These are phyloP conservation scores for Hyalella azteca DNA, from an alignment of 2,888 invertebrate species.

Conservation along the genomic window DNA sequence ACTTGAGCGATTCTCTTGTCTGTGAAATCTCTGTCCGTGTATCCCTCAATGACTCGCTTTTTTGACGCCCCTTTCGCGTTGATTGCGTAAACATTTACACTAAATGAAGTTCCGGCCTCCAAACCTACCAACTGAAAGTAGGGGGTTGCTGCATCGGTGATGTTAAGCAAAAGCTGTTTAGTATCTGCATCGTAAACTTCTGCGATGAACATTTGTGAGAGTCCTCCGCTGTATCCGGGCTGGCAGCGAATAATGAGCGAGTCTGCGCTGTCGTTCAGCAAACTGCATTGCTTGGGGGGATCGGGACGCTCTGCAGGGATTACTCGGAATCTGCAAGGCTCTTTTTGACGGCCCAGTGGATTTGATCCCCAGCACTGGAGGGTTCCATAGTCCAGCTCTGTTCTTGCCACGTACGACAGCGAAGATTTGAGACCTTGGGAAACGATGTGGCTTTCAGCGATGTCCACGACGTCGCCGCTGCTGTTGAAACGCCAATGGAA, in stretches of 20 bases:
- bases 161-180: conserved; percentile 48
- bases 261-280: conserved; percentile 54
- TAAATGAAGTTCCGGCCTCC: conserved; percentile 53
- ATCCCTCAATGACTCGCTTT: conserved; percentile 46
- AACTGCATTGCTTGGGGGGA: conserved; percentile 48
- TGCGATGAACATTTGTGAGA: conserved; percentile 52
- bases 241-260: conserved; percentile 49
- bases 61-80: conserved; percentile 52
- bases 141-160: conserved; percentile 50
- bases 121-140: conserved; percentile 51
- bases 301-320: conserved; percentile 68
- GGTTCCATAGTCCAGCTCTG: conserved; percentile 77
- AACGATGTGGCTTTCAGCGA: conserved; percentile 50
- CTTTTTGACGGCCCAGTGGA: conserved; percentile 80
- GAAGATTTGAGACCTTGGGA: conserved; percentile 49
- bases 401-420: conserved; percentile 50
- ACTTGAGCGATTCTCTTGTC: conserved; percentile 56
- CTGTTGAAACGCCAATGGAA: conserved; percentile 58
- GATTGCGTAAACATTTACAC: conserved; percentile 44
- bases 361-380: conserved; percentile 85
- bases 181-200: conserved; percentile 49
- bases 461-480: conserved; percentile 56
- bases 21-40: conserved; percentile 52
- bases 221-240: conserved; percentile 55
- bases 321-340: conserved; percentile 88